Percentiles rank a stretch among this genome's conserved stretches.
These are phyloP conservation scores for Ophonus ardosiacus DNA, from an alignment of 2,888 invertebrate species.

Conservation along the genomic window DNA sequence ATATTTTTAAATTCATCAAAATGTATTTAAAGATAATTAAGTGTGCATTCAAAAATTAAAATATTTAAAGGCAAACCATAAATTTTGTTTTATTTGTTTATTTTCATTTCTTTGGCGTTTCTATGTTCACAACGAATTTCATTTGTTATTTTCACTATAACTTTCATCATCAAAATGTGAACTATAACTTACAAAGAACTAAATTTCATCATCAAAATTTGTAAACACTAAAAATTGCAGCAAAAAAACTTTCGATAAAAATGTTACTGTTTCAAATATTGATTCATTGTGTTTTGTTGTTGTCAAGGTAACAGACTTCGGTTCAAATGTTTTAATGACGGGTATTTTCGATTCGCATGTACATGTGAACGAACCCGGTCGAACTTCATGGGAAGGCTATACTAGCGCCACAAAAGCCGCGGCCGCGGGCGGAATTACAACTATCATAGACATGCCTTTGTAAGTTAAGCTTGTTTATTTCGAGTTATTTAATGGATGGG, in stretches of 20 bases:
- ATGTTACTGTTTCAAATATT: too few species aligned
- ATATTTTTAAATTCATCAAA: too few species aligned
- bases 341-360: constrained; percentile 86
- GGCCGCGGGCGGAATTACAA: constrained; percentile 85
- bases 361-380: constrained; percentile 85
- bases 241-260: too few species aligned
- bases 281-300: too few species aligned
- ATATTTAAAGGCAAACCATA: neutral
- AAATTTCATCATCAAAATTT: too few species aligned
- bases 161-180: too few species aligned
- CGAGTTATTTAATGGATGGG: neutral
- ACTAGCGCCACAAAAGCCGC: constrained; percentile 84
- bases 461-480: constrained; percentile 72
- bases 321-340: constrained; percentile 80
- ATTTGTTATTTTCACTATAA: too few species aligned
- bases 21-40: too few species aligned
- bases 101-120: neutral
- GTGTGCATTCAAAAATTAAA: too few species aligned
- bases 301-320: constrained; percentile 75
- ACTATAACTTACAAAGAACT: too few species aligned
- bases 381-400: constrained; percentile 86
- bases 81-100: neutral
- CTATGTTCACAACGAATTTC: too few species aligned
- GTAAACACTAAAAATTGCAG: too few species aligned
- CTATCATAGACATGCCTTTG: constrained; percentile 86